Base-by-base conservation (phyloP, 2,888 invertebrate genomes). In the Nephrotoma guestfalica region DNA sequence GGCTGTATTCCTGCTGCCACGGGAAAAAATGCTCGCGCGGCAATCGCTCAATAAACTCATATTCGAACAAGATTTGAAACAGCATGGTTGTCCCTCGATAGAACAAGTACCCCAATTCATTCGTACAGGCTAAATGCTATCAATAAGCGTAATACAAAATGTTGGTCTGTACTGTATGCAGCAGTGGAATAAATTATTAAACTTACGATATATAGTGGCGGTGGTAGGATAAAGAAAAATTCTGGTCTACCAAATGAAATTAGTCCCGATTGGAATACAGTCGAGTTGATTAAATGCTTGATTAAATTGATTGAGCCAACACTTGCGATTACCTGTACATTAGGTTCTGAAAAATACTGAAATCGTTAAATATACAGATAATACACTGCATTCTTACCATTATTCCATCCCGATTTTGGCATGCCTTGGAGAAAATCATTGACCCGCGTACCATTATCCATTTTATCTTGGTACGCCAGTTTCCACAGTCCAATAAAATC, bases 21-120 rank as follows among this genome's bases (percentile, higher is more conserved):
- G 96, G 96, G 86, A 95, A 89, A 90, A 94, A 96, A 86, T 94
- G 93, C n/a, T 93, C 92, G 87, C 94, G 93, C 0, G 95, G 94
- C 87, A 95, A 91, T 89, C 92, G 93, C 3, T 93, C 93, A 13
- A 96, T 90, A 18, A 94, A 89, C 89, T 94, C 92, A 88, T 91
- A 92, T 88, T 95, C 93, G 90, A 96, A 96, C 47, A 96, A 91
- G 84, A 94, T 90, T 91, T 95, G 94, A 89, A 95, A 95, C 40
- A 96, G 89, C 41, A 95, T 93, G 85, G 94, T 93, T 13, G 92
- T 90, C 4, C 93, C 91, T 88, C 93, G 93, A 88, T 95, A 94
- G 0, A 91, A 88, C 86, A 91, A 88, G 87, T 92, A 91, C 87
- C 93, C 93, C 86, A 93, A 91, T 85, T 92, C 91, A 85, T 91